Evolutionary conservation across 2,888 invertebrate species (phyloP), one percentile per base, ranked within the genome.

Genomic region (Cepaea hortensis): DNA sequence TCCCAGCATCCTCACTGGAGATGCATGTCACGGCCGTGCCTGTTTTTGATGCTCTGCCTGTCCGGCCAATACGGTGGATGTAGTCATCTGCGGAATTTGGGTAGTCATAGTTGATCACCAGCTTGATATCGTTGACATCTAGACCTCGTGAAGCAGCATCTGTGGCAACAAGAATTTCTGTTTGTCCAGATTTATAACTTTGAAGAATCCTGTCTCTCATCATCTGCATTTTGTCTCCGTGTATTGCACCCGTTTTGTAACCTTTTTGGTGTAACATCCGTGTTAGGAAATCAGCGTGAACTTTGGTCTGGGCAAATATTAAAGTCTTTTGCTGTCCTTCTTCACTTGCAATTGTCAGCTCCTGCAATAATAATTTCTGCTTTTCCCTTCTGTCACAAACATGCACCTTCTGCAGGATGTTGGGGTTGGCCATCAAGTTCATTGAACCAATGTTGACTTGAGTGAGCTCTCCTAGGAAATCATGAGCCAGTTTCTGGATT

Each of bases 401-500:
- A 93, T 98, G 98, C 75, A 99, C 97, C 89, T 98, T 98, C 95
- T 99, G 99, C 87, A 97, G 96, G 93, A 99, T 99, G 94, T 99
- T 99, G 95, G 99, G 99, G 95, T 98, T 98, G 68, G 98, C 98
- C 89, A 97, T 97, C 82, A 99, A 95, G 89, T 97, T 97, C 15
- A 98, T 95, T 0, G 99, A 98, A n/a, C 99, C 99, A 90, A 99
- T 98, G 95, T 99, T 99, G 91, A 99, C 97, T 95, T 99, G 99
- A 90, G 98, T 97, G 94, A 98, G 98, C 93, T 99, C 97, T 85
- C 96, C 96, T n/a, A 99, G 96, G 95, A 99, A 99, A 94, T 99
- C 99, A 92, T 98, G 97, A 0, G 99, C 99, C 87, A 99, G 95
- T 90, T 97, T 96, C 91, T 97, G 96, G 3, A 99, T 99, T 35